These are phyloP conservation scores for Takifugu ocellatus DNA, from an alignment of 2,797 vertebrate species.

Conservation along the genomic window DNA sequence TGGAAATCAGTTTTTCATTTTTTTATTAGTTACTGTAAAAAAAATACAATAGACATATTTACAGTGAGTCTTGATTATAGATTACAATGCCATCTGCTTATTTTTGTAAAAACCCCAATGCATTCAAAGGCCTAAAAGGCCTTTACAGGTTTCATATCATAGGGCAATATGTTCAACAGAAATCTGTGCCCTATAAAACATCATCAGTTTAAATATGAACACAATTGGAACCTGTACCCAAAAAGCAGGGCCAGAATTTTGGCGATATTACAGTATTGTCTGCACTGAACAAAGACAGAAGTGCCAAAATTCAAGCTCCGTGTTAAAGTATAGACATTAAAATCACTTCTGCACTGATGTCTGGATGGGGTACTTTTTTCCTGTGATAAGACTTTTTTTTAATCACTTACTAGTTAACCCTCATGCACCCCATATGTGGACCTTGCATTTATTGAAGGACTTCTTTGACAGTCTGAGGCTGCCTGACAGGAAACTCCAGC, in stretches of 20 bases:
- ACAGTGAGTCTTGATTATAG: conserved; percentile 11
- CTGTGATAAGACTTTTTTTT: neutral
- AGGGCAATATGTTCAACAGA: neutral
- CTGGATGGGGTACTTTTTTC: neutral
- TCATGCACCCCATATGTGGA: conserved; percentile 14
- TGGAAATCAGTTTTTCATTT: conserved; percentile 1
- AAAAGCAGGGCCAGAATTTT: neutral
- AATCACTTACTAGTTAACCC: conserved; percentile 1
- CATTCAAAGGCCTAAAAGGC: conserved; percentile 9
- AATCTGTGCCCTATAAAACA: conserved; percentile 12
- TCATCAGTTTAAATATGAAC: conserved; percentile 18
- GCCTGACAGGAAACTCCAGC: conserved; percentile 70
- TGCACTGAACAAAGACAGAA: neutral
- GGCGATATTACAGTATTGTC: conserved; percentile 1
- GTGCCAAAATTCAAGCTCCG: neutral
- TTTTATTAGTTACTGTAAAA: conserved; percentile 9
- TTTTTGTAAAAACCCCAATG: conserved; percentile 17
- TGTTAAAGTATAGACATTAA: conserved; percentile 28
- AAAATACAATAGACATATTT: conserved; percentile 31
- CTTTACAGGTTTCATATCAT: conserved; percentile 1
- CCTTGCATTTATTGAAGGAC: neutral
- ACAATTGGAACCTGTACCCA: conserved; percentile 3
- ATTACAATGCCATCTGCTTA: conserved; percentile 10
- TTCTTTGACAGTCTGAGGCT: conserved; percentile 33
- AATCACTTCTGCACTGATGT: conserved; percentile 24